Evolutionary conservation across 1,140 invertebrate species (phyloP).

Genomic region (Maniola jurtina): DNA sequence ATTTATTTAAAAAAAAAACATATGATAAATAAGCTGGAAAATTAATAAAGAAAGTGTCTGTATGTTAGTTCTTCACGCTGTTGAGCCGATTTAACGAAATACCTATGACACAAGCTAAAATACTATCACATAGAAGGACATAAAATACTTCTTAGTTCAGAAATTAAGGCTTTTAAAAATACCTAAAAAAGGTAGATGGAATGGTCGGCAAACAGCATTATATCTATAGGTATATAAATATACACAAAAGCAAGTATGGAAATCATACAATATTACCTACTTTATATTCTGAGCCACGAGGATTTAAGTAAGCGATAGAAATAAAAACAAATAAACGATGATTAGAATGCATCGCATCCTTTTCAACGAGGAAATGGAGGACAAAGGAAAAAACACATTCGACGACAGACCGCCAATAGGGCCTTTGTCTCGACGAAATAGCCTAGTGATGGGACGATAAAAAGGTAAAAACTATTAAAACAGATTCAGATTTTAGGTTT

Average conservation of each 20-base stretch:
- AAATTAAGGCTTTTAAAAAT: too few relatives aligned
- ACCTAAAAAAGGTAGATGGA: too few relatives aligned
- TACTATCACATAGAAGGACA: too few relatives aligned
- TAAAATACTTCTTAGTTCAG: too few relatives aligned
- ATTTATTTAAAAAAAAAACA: too few relatives aligned
- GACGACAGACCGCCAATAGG: slow-evolving; percentile 63
- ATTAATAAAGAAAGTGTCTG: too few relatives aligned
- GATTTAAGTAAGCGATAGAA: slow-evolving; percentile 38
- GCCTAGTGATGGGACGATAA: slow-evolving; percentile 42
- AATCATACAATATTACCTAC: slow-evolving; percentile 22
- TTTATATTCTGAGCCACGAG: slow-evolving; percentile 31
- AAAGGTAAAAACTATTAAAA: neutral
- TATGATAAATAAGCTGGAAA: too few relatives aligned
- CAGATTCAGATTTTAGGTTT: neutral
- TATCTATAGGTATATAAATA: too few relatives aligned
- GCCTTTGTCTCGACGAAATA: slow-evolving; percentile 52
- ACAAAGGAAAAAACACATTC: slow-evolving; percentile 54
- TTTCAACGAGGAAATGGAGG: slow-evolving; percentile 55
- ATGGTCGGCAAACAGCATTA: too few relatives aligned
- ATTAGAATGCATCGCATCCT: slow-evolving; percentile 62
- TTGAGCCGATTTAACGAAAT: too few relatives aligned
- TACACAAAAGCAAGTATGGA: slow-evolving; percentile 14
- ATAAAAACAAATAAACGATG: slow-evolving; percentile 54
- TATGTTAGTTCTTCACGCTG: too few relatives aligned
- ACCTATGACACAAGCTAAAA: too few relatives aligned